Percentiles rank a stretch among this genome's conserved stretches.
These are phyloP conservation scores for Tragelaphus scriptus DNA, from an alignment of 2,113 vertebrate genomes.

Conservation along the genomic window DNA sequence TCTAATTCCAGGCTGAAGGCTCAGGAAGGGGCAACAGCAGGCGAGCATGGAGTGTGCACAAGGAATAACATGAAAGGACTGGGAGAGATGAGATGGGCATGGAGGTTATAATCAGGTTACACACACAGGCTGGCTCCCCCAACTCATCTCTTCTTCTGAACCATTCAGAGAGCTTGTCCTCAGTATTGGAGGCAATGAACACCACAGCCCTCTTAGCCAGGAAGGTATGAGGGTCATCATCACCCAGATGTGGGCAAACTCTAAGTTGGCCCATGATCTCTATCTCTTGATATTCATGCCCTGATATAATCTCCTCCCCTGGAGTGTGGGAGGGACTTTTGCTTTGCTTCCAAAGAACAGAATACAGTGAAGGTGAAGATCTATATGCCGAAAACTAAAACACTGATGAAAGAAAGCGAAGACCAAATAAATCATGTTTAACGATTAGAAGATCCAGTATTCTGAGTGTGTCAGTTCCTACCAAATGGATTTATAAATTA, in stretches of 20 bases:
- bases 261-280: background rate
- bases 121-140: background rate
- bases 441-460: background rate
- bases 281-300: background rate
- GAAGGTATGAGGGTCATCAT: background rate
- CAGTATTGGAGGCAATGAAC: rapidly evolving
- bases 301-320: background rate
- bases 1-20: background rate
- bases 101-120: background rate
- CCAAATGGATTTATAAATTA: background rate
- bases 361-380: background rate
- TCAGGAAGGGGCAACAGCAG: background rate
- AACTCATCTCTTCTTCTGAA: background rate
- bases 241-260: background rate
- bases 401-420: background rate
- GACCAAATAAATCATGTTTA: background rate
- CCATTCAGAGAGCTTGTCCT: background rate
- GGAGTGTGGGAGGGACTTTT: background rate
- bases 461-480: background rate
- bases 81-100: background rate
- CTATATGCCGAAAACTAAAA: background rate
- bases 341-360: background rate
- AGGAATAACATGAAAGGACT: background rate
- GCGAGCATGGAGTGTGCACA: rapidly evolving
- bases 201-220: background rate